A percentile compares a stretch with the other conserved stretches of the same genome.
These are phyloP conservation scores for Esox niger DNA, from an alignment of 2,113 vertebrate genomes.

Conservation along the genomic window DNA sequence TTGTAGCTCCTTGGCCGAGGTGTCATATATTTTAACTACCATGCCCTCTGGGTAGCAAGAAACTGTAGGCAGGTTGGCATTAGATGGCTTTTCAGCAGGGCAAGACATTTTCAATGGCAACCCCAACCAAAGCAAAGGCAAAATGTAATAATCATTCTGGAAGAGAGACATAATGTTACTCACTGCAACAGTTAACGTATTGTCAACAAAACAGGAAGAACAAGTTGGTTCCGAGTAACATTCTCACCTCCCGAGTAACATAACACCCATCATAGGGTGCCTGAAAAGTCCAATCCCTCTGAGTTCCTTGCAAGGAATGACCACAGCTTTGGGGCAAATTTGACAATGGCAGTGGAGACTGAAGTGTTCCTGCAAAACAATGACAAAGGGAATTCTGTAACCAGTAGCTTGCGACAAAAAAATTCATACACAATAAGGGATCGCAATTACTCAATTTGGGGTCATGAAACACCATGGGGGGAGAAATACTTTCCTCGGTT, in stretches of 20 bases:
- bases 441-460: neutral
- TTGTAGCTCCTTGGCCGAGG: slow-evolving; percentile 38
- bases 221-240: neutral
- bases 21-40: slow-evolving; percentile 51
- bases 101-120: slow-evolving; percentile 66
- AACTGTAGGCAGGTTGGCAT: slow-evolving; percentile 50
- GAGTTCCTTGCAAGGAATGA: slow-evolving; percentile 50
- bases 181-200: neutral
- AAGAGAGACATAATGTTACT: neutral
- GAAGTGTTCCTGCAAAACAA: slow-evolving; percentile 36
- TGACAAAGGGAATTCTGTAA: no score
- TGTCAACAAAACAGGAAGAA: neutral
- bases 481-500: slow-evolving; percentile 47
- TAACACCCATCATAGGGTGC: slow-evolving; percentile 71
- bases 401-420: neutral
- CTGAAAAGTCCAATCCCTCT: slow-evolving; percentile 43
- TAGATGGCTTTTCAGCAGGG: slow-evolving; percentile 33
- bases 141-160: slow-evolving; percentile 57
- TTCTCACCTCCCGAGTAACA: slow-evolving; percentile 54
- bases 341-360: slow-evolving; percentile 61
- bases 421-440: neutral
- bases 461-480: neutral
- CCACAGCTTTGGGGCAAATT: slow-evolving; percentile 67
- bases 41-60: slow-evolving; percentile 64
- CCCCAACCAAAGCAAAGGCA: slow-evolving; percentile 60